Evolutionary conservation across 2,888 invertebrate genomes (phyloP).

Genomic region (Hyalella azteca): DNA sequence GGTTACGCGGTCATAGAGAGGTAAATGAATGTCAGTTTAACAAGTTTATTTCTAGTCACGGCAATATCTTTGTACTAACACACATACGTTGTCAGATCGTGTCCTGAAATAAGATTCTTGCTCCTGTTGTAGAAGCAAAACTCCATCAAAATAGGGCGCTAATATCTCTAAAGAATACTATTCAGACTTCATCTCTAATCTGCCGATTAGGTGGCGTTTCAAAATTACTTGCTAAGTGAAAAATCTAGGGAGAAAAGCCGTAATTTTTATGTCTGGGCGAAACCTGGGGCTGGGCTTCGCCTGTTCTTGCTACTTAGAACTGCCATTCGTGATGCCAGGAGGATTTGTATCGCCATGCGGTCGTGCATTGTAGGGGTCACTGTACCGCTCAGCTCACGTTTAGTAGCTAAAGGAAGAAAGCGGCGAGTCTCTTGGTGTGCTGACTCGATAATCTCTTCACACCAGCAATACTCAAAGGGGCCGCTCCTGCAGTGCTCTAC

Average conservation of each 20-base stretch:
- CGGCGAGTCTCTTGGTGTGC: neutral
- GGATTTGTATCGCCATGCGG: neutral
- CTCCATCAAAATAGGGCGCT: neutral
- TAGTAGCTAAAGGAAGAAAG: neutral
- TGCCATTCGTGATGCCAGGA: slow-evolving; percentile 13
- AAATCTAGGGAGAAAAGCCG: too few relatives aligned
- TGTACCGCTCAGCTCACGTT: slow-evolving; percentile 13
- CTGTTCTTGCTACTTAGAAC: neutral
- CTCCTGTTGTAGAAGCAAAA: neutral
- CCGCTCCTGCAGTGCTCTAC: slow-evolving; percentile 10
- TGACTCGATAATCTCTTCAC: slow-evolving; percentile 9
- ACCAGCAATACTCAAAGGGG: slow-evolving; percentile 19
- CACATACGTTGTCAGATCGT: neutral
- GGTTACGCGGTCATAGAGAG: neutral
- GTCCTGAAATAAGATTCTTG: neutral
- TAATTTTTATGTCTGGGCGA: neutral
- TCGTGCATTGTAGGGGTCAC: neutral
- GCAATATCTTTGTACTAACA: neutral
- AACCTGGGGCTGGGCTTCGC: neutral
- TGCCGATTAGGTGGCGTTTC: neutral
- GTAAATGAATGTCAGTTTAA: neutral
- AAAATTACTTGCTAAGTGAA: too few relatives aligned
- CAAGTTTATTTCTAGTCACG: slow-evolving; percentile 23
- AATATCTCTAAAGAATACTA: neutral
- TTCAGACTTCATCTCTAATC: neutral